These are phyloP conservation scores for Scaeva pyrastri DNA, from an alignment of 2,888 invertebrate species.

Conservation along the genomic window DNA sequence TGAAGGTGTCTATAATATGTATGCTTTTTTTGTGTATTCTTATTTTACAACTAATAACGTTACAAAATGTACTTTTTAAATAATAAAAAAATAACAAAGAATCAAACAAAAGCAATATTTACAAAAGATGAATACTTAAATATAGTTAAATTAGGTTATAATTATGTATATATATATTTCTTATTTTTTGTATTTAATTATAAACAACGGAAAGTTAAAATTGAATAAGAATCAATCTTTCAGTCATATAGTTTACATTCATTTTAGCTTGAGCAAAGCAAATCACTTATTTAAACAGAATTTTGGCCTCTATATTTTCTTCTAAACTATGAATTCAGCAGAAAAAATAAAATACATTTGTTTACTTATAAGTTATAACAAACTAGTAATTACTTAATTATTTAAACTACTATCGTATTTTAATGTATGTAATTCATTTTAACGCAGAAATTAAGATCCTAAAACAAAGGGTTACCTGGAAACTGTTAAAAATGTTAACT, in stretches of 20 bases:
- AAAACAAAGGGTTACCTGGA: too few relatives aligned
- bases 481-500: too few relatives aligned
- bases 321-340: neutral
- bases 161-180: neutral
- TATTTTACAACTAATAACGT: neutral
- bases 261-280: slow-evolving; percentile 56
- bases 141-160: slow-evolving; percentile 31
- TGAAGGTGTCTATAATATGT: neutral
- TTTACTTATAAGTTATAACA: neutral
- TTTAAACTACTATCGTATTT: neutral
- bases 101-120: slow-evolving; percentile 40
- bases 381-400: neutral
- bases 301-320: slow-evolving; percentile 34
- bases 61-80: slow-evolving; percentile 34
- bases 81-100: slow-evolving; percentile 35
- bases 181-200: slow-evolving; percentile 6
- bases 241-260: slow-evolving; percentile 54
- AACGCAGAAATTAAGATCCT: neutral
- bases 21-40: neutral
- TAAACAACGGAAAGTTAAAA: slow-evolving; percentile 52
- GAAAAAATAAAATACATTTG: neutral
- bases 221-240: slow-evolving; percentile 48
- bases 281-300: slow-evolving; percentile 25
- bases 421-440: too few relatives aligned
- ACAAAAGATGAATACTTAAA: slow-evolving; percentile 40